Evolutionary conservation across 2,888 invertebrate species (phyloP), one percentile per base, ranked within the genome.

Genomic region (Zeuzera pyrina): DNA sequence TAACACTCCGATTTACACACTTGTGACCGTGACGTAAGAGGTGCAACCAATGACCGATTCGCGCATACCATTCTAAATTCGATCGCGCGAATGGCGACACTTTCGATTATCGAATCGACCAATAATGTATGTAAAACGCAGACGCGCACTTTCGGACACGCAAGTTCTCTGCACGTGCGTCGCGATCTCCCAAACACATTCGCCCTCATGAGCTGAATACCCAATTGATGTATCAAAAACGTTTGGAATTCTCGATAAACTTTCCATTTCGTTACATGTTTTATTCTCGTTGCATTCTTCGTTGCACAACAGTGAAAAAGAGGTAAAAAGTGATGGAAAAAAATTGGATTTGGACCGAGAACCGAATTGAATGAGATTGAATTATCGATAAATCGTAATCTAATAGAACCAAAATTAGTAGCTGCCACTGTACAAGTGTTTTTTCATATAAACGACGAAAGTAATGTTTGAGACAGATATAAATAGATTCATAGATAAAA

Each of bases 231-330:
- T 29, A 34, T 28, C 30, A 26, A 32, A 22, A 28, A 33, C 30
- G 31, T 42, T 8, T 11, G 13, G 15, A 28, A 28, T 28, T 15
- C 41, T 45, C 44, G 47, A 63, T 64, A 45, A 47, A 66, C 73
- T 78, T 77, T 78, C 76, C 50, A 61, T 77, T 77, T 72, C 67
- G 45, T 46, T 52, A 46, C 47, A 50, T 52, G 50, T 56, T 49
- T 53, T 53, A 63, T 65, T 61, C 59, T 40, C 33, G 39, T 43
- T 48, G 50, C 60, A 53, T 54, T 47, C 37, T 34, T 8, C 34
- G 24, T 62, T 60, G 48, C 49, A 41, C 45, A 62, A 65, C 37
- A 32, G 35, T 41, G 47, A 47, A 48, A 46, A 48, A 44, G 40
- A 37, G 35, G 30, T 6, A 8, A 19, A 6, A 19, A 19, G n/a